Conservation (phyloP, 2,797 vertebrate genomes). For the Galaxias olidus region DNA sequence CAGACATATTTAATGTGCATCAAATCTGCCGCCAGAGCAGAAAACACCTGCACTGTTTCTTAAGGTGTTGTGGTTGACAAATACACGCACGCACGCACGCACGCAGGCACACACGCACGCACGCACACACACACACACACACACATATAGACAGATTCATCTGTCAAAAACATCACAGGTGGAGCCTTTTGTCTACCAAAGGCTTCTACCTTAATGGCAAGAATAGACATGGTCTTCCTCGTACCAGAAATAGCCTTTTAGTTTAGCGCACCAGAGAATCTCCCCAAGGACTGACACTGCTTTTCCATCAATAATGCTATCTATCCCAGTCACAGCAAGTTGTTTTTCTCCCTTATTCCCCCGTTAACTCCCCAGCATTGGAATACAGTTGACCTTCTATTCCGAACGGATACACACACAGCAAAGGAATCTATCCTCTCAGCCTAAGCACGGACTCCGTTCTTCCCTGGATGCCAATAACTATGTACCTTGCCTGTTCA, state of each 20-base stretch:
- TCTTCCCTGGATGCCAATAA: slow-evolving; percentile 21
- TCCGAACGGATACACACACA: slow-evolving; percentile 13
- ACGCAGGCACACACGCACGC: background rate
- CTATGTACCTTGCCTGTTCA: slow-evolving; percentile 28
- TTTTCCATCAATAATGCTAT: slow-evolving; percentile 28
- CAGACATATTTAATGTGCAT: slow-evolving; percentile 43
- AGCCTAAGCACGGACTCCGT: background rate
- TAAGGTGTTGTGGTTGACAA: slow-evolving; percentile 1
- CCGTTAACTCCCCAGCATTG: slow-evolving; percentile 23
- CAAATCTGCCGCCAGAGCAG: slow-evolving; percentile 24
- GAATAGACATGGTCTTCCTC: slow-evolving; percentile 8
- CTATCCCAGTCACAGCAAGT: slow-evolving; percentile 19
- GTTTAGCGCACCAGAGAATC: slow-evolving; percentile 18
- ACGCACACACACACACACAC: background rate
- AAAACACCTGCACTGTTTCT: slow-evolving; percentile 28
- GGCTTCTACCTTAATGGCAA: background rate
- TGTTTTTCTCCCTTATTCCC: slow-evolving; percentile 17
- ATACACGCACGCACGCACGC: background rate
- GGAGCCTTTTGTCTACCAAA: background rate
- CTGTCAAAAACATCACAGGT: background rate
- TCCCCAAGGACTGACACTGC: slow-evolving; percentile 17
- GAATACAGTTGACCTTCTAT: slow-evolving; percentile 16
- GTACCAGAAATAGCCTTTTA: slow-evolving; percentile 12
- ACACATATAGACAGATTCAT: background rate
- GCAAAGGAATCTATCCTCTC: slow-evolving; percentile 9